phyloP scores from a whole-genome alignment of 2,888 invertebrate species.

The Apomyelois bistriatella region DNA sequence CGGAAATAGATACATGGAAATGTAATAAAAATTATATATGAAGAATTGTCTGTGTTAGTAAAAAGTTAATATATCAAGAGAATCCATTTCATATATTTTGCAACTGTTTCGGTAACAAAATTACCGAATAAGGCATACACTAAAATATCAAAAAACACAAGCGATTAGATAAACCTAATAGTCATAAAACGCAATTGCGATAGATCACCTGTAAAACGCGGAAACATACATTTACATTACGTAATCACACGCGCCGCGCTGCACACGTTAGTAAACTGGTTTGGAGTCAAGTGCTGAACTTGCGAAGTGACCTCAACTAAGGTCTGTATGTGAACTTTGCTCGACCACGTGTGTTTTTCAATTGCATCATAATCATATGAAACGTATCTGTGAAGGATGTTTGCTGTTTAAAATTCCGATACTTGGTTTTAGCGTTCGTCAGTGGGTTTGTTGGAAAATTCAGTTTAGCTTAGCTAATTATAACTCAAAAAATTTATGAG shows the following conservation, averaged over 20 bases:
- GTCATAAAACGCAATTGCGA: background rate
- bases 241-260: conserved; percentile 34
- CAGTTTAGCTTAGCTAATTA: too few species aligned
- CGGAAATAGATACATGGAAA: too few species aligned
- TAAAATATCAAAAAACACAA: too few species aligned
- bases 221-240: conserved; percentile 36
- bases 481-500: too few species aligned
- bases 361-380: conserved; percentile 20
- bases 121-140: too few species aligned
- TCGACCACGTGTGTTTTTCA: conserved; percentile 41
- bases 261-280: conserved; percentile 43
- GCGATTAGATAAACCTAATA: background rate
- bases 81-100: too few species aligned
- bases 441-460: too few species aligned
- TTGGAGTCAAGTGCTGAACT: conserved; percentile 63
- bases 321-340: conserved; percentile 54
- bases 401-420: background rate
- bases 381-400: conserved; percentile 4
- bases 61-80: too few species aligned
- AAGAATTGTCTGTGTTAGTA: too few species aligned
- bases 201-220: conserved; percentile 27
- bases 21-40: too few species aligned
- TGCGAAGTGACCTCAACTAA: conserved; percentile 66
- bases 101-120: too few species aligned
- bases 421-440: background rate